phyloP scores from a whole-genome alignment of 64 coral and sea anemone genomes.

The Orbicella faveolata region DNA sequence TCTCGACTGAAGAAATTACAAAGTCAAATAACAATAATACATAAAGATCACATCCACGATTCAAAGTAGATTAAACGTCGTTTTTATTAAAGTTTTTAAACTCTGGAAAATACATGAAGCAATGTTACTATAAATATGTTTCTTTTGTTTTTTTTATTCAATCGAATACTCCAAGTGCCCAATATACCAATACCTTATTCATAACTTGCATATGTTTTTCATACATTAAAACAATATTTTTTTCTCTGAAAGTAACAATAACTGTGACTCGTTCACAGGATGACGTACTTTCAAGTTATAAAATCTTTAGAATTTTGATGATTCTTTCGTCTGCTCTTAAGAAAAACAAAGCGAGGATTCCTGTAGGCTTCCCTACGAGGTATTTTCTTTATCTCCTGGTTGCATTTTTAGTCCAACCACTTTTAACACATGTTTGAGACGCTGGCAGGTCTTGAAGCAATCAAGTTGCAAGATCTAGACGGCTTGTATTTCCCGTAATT shows the following conservation, averaged over 20 bases:
- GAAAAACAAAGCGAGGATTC: background rate
- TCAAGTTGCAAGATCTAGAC: background rate
- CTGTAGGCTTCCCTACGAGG: background rate
- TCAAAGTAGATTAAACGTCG: background rate
- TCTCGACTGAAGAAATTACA: background rate
- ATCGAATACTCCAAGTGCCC: background rate
- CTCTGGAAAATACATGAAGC: background rate
- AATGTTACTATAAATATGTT: background rate
- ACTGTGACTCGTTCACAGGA: background rate
- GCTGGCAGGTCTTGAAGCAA: background rate
- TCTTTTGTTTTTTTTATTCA: background rate
- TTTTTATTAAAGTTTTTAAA: background rate
- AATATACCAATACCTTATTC: background rate
- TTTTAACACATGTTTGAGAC: background rate
- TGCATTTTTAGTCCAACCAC: background rate
- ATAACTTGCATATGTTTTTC: background rate
- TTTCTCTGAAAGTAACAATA: background rate
- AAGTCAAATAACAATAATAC: background rate
- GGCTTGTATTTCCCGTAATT: background rate
- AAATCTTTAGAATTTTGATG: background rate
- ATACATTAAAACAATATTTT: background rate
- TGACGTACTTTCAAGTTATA: background rate
- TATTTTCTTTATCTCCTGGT: background rate
- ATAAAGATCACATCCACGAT: background rate
- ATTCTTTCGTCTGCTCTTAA: background rate